Evolutionary conservation across 2,797 vertebrate species (phyloP), one percentile per base, ranked within the genome.

Genomic region (Holocentrus rufus): DNA sequence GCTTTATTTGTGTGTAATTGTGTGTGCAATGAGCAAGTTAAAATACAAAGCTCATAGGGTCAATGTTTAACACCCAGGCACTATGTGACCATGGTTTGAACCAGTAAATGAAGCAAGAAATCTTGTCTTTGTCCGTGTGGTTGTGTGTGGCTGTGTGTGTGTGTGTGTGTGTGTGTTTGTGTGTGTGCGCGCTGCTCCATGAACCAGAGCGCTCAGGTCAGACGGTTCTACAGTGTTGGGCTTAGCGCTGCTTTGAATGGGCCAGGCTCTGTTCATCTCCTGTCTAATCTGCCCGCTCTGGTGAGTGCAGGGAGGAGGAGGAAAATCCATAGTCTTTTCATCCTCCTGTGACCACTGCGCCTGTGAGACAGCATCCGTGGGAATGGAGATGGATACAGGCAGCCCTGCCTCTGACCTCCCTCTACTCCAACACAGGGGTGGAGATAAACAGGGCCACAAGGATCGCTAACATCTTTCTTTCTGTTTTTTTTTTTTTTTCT

Each of bases 311-410:
- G 80, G 75, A 80, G 78, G 83, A 69, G 54, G 23, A 82, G 79
- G 83, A 81, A 93, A 92, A 93, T 92, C 91, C 81, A 92, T 90
- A 90, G 83, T 91, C 90, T 90, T 90, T 92, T 91, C 89, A 92
- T 92, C 88, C 90, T 92, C 83, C 80, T 88, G 91, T 91, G 91
- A 91, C 91, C 90, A 89, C 80, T 89, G 87, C 85, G 90, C 89
- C 88, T 87, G 85, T 82, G 90, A 92, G 88, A 93, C 89, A 83
- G 89, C 85, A 90, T 90, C 88, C 84, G 88, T 93, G 91, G 92
- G 92, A 93, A 92, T 91, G 91, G 87, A 90, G 90, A 89, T 81
- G 80, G 89, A 89, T 90, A 77, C 88, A 77, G 54, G 85, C 82
- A 85, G 88, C 88, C 84, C 84, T 90, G 88, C 89, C 83, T 88